Evolutionary conservation across 2,797 vertebrate species (phyloP).

Genomic region (Chelidonichthys spinosus): DNA sequence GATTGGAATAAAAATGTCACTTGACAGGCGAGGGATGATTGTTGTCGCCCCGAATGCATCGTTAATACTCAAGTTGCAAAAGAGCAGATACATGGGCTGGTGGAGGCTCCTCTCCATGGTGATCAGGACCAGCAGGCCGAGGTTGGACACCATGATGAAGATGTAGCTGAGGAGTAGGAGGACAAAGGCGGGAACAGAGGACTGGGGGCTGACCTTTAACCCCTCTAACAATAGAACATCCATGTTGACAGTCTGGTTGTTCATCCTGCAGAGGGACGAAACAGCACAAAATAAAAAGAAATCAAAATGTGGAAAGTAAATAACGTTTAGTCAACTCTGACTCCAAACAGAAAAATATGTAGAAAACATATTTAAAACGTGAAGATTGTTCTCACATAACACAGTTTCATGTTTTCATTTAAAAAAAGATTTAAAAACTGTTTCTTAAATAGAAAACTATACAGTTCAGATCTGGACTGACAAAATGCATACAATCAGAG

Average conservation of each 20-base stretch:
- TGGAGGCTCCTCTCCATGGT: constrained; percentile 68
- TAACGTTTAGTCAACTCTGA: not conserved
- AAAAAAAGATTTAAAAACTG: no score
- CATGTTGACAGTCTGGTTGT: no score
- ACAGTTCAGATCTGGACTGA: no score
- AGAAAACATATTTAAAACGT: no score
- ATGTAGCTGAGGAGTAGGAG: constrained; percentile 63
- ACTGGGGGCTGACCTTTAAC: constrained; percentile 44
- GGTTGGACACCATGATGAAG: constrained; percentile 63
- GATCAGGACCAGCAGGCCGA: constrained; percentile 62
- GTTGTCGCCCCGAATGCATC: constrained; percentile 79
- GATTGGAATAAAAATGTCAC: constrained; percentile 67
- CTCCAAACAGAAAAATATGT: not conserved
- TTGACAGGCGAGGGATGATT: constrained; percentile 76
- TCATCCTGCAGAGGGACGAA: no score
- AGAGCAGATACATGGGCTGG: constrained; percentile 85
- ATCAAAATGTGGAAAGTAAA: no score
- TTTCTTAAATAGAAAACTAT: no score
- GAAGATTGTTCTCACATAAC: no score
- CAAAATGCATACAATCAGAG: no score
- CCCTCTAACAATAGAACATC: constrained; percentile 51
- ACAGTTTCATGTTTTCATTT: no score
- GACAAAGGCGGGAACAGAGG: constrained; percentile 48
- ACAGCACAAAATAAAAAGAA: no score
- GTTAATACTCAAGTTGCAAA: constrained; percentile 81